Base-by-base conservation (phyloP, 2,797 vertebrate genomes). In the Eremophila alpestris region DNA sequence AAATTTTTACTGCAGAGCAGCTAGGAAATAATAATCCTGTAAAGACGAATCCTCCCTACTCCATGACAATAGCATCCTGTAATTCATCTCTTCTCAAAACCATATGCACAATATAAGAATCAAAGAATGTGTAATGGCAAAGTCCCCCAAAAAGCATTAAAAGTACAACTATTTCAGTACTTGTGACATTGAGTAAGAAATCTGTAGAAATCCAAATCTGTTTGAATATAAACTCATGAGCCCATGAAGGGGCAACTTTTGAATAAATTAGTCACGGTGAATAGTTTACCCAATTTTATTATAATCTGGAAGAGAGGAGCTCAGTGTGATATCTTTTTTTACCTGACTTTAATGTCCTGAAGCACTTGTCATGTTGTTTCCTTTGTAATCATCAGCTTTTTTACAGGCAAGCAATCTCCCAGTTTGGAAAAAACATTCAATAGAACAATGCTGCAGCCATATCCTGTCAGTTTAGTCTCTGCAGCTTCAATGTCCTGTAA, bases 171-270 rank as follows among this genome's bases (percentile, higher is more conserved):
- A 58, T 59, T 83, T 51, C 34, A 81, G 41, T 79, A 92, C 87
- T 92, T 90, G 54, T 83, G 86, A 87, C 58, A 78, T 27, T 86
- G 80, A 86, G 26, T 56, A 88, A 88, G 24, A 89, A 71, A 88
- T 81, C 51, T 90, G 38, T 62, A 81, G 58, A 90, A 91, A 94
- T 75, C 38, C 54, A 78, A 75, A 88, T 78, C 49, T 93, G 11
- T 77, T 80, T 91, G 77, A 83, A 75, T 86, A 93, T 58, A 94
- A 94, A 96, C 93, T 90, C 54, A 88, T 83, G 83, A 89, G 77
- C n/a, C 69, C 46, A 65, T 58, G 89, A 92, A 83, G 76, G 77
- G 27, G 13, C 24, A 88, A 81, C 43, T 90, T 91, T 77, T 64
- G 69, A 95, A 95, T 95, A 90, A 81, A 92, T 94, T 86, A 93